Evolutionary conservation across 1,140 invertebrate species (phyloP).

Genomic region (Solenopsis fugax): DNA sequence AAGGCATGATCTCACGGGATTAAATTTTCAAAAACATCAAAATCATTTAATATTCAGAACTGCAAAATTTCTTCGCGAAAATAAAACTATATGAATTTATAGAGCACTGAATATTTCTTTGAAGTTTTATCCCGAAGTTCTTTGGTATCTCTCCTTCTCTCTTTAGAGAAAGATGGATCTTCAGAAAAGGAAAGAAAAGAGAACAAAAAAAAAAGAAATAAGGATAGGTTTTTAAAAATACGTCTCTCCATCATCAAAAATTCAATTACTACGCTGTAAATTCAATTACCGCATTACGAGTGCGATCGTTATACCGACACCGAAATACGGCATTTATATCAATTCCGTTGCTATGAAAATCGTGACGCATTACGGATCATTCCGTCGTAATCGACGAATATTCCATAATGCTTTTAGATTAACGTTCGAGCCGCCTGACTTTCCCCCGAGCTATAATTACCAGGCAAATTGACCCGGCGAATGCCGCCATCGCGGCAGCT

Average conservation of each 20-base stretch:
- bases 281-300: not conserved
- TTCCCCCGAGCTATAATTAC: conserved; percentile 58
- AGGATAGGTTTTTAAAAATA: not conserved
- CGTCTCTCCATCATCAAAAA: not conserved
- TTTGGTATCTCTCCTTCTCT: not conserved
- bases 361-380: conserved; percentile 8
- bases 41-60: not conserved
- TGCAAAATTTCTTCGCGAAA: not conserved
- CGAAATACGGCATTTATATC: conserved; percentile 21
- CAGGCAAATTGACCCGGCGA: conserved; percentile 45
- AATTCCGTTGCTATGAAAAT: conserved; percentile 35
- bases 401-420: conserved; percentile 45
- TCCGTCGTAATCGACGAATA: conserved; percentile 49
- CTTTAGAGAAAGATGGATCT: not conserved
- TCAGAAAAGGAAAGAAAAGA: not conserved
- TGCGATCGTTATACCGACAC: not conserved
- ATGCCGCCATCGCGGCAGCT: conserved; percentile 25
- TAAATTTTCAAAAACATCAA: not conserved
- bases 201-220: not conserved
- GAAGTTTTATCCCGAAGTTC: not conserved
- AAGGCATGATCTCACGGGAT: not conserved
- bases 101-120: not conserved
- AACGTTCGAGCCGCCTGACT: conserved; percentile 21
- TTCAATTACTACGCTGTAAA: not conserved
- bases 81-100: conserved; percentile 28